Percentiles rank a stretch among this genome's conserved stretches.
phyloP scores from a whole-genome alignment of 2,797 vertebrate species.

The Florisuga fusca region DNA sequence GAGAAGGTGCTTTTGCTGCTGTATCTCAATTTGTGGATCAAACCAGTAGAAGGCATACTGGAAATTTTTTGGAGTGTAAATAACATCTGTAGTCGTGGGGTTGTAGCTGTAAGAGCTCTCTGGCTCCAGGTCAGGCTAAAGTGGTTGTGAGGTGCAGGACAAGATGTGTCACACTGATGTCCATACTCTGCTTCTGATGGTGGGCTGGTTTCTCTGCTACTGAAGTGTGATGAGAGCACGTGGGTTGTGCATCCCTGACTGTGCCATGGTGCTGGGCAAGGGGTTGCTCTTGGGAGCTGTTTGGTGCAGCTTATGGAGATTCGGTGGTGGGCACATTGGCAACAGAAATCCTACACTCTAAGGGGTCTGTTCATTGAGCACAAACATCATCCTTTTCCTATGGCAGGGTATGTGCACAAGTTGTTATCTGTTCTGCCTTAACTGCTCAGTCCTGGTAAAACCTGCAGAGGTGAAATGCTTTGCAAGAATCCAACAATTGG shows the following conservation, averaged over 20 bases:
- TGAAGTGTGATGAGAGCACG: rapidly evolving
- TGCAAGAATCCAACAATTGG: neutral
- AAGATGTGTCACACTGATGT: rapidly evolving
- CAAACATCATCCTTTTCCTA: neutral
- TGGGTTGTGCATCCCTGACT: rapidly evolving
- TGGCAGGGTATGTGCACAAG: neutral
- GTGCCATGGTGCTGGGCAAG: rapidly evolving
- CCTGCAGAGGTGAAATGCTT: neutral
- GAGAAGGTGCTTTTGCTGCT: neutral
- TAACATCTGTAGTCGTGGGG: neutral
- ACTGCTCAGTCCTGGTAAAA: neutral
- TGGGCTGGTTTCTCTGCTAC: neutral
- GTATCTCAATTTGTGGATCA: neutral
- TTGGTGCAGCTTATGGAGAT: neutral
- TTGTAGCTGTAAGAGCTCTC: neutral
- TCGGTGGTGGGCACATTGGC: neutral
- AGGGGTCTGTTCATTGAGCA: neutral
- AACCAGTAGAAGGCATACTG: neutral
- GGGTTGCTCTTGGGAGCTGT: neutral
- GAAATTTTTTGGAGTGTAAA: rapidly evolving
- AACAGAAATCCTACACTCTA: rapidly evolving
- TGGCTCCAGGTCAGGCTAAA: neutral
- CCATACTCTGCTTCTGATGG: neutral
- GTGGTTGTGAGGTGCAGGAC: neutral
- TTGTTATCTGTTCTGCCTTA: neutral